Conservation (phyloP, 2,797 vertebrate species). For the Morus bassanus region DNA sequence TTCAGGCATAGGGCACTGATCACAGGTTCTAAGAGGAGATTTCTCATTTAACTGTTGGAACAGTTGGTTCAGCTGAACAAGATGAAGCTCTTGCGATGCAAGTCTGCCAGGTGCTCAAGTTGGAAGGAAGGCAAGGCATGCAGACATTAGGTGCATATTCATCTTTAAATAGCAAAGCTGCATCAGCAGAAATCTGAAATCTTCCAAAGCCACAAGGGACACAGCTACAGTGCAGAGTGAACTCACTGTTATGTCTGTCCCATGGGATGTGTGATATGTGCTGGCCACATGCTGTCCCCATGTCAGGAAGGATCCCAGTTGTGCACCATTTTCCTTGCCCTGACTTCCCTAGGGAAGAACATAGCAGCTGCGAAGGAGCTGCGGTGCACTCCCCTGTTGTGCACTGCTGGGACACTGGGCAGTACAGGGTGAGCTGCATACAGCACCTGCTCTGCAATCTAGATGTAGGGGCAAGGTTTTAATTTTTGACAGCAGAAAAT, state of each 20-base stretch:
- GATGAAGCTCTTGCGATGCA: neutral
- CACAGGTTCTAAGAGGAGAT: neutral
- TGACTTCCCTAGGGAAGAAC: neutral
- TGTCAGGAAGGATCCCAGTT: neutral
- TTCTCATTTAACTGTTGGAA: neutral
- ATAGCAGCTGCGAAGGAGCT: neutral
- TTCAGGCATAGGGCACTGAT: neutral
- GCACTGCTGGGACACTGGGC: neutral
- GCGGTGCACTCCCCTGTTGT: neutral
- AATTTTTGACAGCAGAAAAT: neutral
- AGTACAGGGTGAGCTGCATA: accelerated
- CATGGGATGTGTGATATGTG: neutral
- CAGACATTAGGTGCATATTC: neutral
- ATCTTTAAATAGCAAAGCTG: neutral
- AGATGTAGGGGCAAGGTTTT: neutral
- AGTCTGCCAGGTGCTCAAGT: neutral
- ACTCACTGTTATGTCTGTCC: neutral
- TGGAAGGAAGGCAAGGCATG: neutral
- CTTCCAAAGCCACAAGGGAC: neutral
- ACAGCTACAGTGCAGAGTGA: neutral
- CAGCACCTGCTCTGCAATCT: neutral
- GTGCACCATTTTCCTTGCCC: neutral
- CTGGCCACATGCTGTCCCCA: neutral
- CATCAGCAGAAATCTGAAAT: neutral
- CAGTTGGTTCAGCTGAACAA: neutral